Conservation (phyloP, 2,113 vertebrate genomes). For the Serilophus lunatus region DNA sequence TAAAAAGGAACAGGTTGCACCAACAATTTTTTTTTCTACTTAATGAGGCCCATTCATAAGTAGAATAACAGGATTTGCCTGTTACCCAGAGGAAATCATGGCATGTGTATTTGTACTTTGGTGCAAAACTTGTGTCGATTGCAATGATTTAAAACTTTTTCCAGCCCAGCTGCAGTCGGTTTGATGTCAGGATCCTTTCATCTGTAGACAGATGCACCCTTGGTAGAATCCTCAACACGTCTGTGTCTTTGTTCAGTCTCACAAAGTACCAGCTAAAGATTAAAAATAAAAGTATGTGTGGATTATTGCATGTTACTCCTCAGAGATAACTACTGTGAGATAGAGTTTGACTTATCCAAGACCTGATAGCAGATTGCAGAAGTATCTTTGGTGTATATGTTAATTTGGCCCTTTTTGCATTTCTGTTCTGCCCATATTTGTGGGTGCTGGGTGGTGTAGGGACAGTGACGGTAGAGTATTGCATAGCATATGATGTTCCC, state of each 20-base stretch:
- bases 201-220: constrained; percentile 44
- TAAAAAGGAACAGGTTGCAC: constrained; percentile 6
- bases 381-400: neutral
- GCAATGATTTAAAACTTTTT: constrained; percentile 25
- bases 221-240: constrained; percentile 1
- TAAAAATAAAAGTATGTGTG: neutral
- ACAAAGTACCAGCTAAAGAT: neutral
- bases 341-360: neutral
- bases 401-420: neutral
- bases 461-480: neutral
- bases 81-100: constrained; percentile 57
- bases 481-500: neutral
- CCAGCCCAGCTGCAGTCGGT: constrained; percentile 31
- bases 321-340: neutral
- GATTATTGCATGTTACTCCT: neutral
- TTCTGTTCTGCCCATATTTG: neutral
- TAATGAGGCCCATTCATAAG: constrained; percentile 39
- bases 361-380: neutral
- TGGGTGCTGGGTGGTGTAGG: neutral
- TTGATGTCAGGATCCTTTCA: constrained; percentile 60
- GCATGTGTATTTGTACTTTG: constrained; percentile 1
- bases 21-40: neutral
- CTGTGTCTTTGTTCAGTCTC: constrained; percentile 14
- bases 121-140: constrained; percentile 45
- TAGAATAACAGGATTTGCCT: constrained; percentile 9